Percentiles rank a stretch among this genome's conserved stretches.
Conservation (phyloP, 1,140 invertebrate species). For the Drosophila hydei region DNA sequence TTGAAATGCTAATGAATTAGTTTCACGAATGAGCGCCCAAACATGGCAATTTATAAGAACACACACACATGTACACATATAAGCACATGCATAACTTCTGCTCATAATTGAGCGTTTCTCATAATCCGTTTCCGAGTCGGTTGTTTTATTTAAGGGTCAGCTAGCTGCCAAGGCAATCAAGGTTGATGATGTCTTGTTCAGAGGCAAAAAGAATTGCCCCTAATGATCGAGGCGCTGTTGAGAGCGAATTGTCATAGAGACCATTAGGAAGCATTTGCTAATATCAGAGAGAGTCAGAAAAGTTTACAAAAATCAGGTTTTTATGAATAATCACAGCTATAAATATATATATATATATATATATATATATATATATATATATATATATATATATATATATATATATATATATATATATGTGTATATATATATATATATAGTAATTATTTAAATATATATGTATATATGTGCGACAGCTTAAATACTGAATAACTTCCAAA, state of each 20-base stretch:
- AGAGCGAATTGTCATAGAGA: not conserved
- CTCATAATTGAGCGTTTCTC: constrained; percentile 53
- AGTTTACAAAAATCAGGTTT: constrained; percentile 4
- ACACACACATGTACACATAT: constrained; percentile 1
- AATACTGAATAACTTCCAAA: not conserved
- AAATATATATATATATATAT: not conserved
- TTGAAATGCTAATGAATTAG: constrained; percentile 69
- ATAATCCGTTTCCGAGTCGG: constrained; percentile 16
- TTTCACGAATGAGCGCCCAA: constrained; percentile 22
- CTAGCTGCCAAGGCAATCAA: constrained; percentile 68
- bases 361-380: not conserved
- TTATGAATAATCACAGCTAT: not conserved
- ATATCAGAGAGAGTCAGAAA: not conserved
- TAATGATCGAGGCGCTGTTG: constrained; percentile 51
- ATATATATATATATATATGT: no score
- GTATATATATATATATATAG: no score
- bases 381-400: not conserved
- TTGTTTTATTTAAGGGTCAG: constrained; percentile 51
- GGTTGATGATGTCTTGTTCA: constrained; percentile 56
- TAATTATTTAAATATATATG: no score
- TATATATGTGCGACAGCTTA: not conserved
- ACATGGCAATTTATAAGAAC: constrained; percentile 6
- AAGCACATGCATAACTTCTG: not conserved
- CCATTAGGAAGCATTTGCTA: not conserved
- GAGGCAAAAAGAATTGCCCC: constrained; percentile 55